Conservation (phyloP, 2,888 invertebrate genomes). For the Mythimna impura region DNA sequence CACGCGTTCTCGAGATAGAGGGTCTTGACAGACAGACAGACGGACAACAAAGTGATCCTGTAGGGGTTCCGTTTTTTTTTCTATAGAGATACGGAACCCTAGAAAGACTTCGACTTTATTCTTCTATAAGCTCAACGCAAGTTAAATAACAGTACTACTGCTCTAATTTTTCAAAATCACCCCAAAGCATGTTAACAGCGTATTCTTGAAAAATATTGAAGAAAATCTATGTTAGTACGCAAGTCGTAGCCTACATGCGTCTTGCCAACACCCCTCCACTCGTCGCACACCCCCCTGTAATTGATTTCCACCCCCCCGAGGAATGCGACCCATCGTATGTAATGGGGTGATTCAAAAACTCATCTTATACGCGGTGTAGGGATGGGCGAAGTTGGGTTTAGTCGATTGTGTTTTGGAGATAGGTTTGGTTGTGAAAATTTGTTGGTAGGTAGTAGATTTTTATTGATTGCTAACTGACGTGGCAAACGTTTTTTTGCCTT, state of each 20-base stretch:
- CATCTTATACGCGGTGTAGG: constrained; percentile 70
- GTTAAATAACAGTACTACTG: not conserved
- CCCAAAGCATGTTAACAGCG: constrained; percentile 29
- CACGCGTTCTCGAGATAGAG: too few species aligned
- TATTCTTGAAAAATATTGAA: constrained; percentile 61
- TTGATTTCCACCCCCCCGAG: constrained; percentile 76
- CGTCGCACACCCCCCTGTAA: constrained; percentile 69
- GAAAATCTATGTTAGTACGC: constrained; percentile 58
- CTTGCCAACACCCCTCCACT: constrained; percentile 50
- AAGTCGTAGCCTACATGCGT: constrained; percentile 63
- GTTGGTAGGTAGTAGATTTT: not conserved
- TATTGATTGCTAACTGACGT: too few species aligned
- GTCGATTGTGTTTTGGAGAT: constrained; percentile 46
- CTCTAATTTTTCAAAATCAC: constrained; percentile 20
- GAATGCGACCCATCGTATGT: constrained; percentile 74
- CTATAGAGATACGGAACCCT: not conserved
- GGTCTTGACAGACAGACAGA: too few species aligned
- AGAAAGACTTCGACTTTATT: not conserved
- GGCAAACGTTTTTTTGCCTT: too few species aligned
- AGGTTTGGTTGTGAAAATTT: constrained; percentile 3
- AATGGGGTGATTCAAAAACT: constrained; percentile 76
- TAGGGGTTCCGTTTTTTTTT: too few species aligned
- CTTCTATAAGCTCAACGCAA: not conserved
- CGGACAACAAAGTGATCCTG: too few species aligned
- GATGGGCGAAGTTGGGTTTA: constrained; percentile 53